Base-by-base conservation (phyloP, 2,797 vertebrate species). In the Gymnoscopelus microlampas region DNA sequence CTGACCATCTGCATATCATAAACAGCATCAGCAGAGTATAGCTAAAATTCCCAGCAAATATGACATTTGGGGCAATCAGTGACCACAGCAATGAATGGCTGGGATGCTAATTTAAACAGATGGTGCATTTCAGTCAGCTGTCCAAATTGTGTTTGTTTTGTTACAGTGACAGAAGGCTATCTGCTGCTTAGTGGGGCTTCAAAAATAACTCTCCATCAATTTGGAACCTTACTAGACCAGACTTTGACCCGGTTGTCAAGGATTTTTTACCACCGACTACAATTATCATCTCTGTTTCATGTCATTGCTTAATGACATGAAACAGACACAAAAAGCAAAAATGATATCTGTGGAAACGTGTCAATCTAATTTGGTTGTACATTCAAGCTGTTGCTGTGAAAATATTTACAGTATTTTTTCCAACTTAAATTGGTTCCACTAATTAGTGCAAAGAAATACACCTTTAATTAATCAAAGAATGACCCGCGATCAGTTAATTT, bases 161-260 rank as follows among this genome's bases (percentile, higher is more conserved):
- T 44, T 44, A 8, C 8, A 10, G 39, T 44, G 39, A 44, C 39
- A 44, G 7, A 10, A 44, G 39, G 39, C 39, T 44, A 44, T 44
- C 39, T 44, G 39, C 39, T 44, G 39, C 39, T 44, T 44, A 3
- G 39, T 44, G 15, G 2, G 23, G 9, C 57, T 74, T 32, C 3
- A 58, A 11, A 14, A 10, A 3, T 55, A 72, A 61, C 53, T 60
- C 24, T 51, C 7, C 44, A 10, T 44, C 39, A 12, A 3, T 62
- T 69, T 48, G 24, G 14, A 59, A 56, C 70, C 50, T 39, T n/a
- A 13, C 48, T 58, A 58, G 57, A 59, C 19, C 10, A 19, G 26
- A 63, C 64, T 47, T 61, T 6, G 5, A 23, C 11, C 55, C 7
- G 15, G 3, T 44, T 53, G 56, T 15, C 12, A 29, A 63, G 3